Evolutionary conservation across 1,140 invertebrate genomes (phyloP), one percentile per base, ranked within the genome.

Genomic region (Reticulitermes speratus): DNA sequence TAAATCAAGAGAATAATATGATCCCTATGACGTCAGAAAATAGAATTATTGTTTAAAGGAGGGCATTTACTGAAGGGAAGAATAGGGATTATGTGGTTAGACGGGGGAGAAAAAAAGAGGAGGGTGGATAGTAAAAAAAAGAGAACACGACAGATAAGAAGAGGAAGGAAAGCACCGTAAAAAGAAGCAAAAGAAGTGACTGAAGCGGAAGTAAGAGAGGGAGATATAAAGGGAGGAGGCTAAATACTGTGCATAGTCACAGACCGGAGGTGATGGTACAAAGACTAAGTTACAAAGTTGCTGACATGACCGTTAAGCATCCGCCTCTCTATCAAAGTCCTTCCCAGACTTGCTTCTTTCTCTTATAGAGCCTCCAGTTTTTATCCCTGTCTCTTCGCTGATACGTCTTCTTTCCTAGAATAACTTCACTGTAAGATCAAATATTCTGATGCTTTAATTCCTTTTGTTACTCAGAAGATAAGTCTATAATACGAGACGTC

Each of bases 251-350:
- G 14, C 65, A 30, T 75, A 8, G 25, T 16, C 25, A 75, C 65
- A 75, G 14, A 30, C 65, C 65, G n/a, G n/a, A 75, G 7, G 16
- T 75, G 65, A 25, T 30, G 65, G 65, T 30, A 30, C 3, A 8
- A 12, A 11, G 65, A 75, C 65, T 30, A 75, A 75, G 65, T 75
- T 75, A 75, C 65, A 75, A 75, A 75, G 65, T 75, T 75, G 65
- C 65, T 75, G 65, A 75, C 65, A 30, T 75, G 65, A 25, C 65
- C 25, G 65, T 6, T 30, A 25, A 19, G 25, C 2, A 75, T 16
- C 25, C 65, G 25, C 3, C 65, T 30, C 65, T 75, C n/a, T 25
- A 75, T 75, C 65, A 75, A 75, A 75, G 65, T 75, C 65, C n/a
- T 75, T 25, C 65, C 65, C 65, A 30, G 25, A 14, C 65, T 30